phyloP scores from a whole-genome alignment of 2,888 invertebrate genomes.

The Pseudanteris insignis region DNA sequence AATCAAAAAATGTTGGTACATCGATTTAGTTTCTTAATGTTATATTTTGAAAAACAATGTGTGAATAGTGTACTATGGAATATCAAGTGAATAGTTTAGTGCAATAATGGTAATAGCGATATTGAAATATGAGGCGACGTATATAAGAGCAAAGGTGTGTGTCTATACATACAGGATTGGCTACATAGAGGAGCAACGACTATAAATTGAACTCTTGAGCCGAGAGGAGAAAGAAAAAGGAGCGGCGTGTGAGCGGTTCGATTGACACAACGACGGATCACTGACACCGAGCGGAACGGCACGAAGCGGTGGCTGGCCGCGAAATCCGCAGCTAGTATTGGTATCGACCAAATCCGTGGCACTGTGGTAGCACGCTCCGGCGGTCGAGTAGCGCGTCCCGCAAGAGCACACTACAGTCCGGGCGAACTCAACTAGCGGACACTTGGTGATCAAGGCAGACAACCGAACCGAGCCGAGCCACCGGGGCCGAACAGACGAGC shows the following conservation, averaged over 20 bases:
- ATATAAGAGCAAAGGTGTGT: too few relatives aligned
- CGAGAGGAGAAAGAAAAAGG: slow-evolving; percentile 17
- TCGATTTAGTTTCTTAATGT: too few relatives aligned
- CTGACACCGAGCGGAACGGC: slow-evolving; percentile 2
- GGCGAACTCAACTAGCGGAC: slow-evolving; percentile 1
- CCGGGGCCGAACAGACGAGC: slow-evolving; percentile 9
- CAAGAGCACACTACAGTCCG: background rate
- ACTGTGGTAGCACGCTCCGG: slow-evolving; percentile 4
- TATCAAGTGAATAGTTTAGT: too few relatives aligned
- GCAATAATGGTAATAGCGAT: too few relatives aligned
- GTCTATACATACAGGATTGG: slow-evolving; percentile 12
- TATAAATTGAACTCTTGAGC: slow-evolving; percentile 14
- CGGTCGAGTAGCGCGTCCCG: slow-evolving; percentile 3
- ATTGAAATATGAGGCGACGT: too few relatives aligned
- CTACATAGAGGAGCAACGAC: slow-evolving; percentile 15
- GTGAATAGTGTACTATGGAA: too few relatives aligned
- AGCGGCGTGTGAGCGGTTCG: slow-evolving; percentile 7
- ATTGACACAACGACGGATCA: slow-evolving; percentile 14
- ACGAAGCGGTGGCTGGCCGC: background rate
- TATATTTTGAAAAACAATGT: too few relatives aligned
- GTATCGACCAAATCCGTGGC: background rate
- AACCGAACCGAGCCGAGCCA: slow-evolving; percentile 5
- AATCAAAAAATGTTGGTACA: too few relatives aligned
- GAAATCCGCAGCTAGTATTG: background rate
- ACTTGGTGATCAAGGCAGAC: slow-evolving; percentile 1